Evolutionary conservation across 2,888 invertebrate genomes (phyloP).

Genomic region (Drosophila subquinaria): DNA sequence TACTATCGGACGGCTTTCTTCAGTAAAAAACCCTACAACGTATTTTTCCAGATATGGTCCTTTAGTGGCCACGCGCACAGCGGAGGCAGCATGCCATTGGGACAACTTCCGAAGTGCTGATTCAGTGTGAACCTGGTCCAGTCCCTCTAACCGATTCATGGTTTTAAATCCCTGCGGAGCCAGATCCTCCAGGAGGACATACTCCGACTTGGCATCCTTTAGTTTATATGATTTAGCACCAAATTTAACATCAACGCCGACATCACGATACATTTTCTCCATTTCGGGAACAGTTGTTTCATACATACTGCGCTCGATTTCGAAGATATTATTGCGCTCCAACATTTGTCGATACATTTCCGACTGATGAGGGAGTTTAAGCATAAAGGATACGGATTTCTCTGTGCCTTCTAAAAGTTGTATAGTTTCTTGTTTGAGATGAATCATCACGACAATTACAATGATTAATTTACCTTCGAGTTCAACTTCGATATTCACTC

Average conservation of each 20-base stretch:
- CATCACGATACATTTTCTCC: constrained; percentile 72
- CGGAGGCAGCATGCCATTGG: constrained; percentile 82
- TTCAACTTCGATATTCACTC: constrained; percentile 72
- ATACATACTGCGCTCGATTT: constrained; percentile 74
- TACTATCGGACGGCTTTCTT: constrained; percentile 31
- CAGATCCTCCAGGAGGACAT: constrained; percentile 78
- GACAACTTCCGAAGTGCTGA: constrained; percentile 73
- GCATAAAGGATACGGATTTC: constrained; percentile 63
- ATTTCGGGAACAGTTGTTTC: constrained; percentile 71
- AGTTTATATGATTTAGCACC: constrained; percentile 72
- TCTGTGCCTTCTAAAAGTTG: constrained; percentile 19
- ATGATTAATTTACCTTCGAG: constrained; percentile 58
- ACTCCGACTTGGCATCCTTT: constrained; percentile 47
- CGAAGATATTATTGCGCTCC: constrained; percentile 65
- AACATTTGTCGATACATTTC: constrained; percentile 49
- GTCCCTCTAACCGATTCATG: constrained; percentile 71
- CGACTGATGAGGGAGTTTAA: constrained; percentile 61
- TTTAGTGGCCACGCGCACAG: constrained; percentile 57
- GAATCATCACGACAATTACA: background rate
- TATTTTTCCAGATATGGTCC: constrained; percentile 57
- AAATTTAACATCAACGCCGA: constrained; percentile 68
- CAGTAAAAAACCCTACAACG: constrained; percentile 38
- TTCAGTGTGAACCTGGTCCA: constrained; percentile 75
- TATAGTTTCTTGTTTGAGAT: background rate
- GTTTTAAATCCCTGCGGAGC: constrained; percentile 70